Evolutionary conservation across 2,888 invertebrate genomes (phyloP), one percentile per base, ranked within the genome.

Genomic region (Drosophila limbata): DNA sequence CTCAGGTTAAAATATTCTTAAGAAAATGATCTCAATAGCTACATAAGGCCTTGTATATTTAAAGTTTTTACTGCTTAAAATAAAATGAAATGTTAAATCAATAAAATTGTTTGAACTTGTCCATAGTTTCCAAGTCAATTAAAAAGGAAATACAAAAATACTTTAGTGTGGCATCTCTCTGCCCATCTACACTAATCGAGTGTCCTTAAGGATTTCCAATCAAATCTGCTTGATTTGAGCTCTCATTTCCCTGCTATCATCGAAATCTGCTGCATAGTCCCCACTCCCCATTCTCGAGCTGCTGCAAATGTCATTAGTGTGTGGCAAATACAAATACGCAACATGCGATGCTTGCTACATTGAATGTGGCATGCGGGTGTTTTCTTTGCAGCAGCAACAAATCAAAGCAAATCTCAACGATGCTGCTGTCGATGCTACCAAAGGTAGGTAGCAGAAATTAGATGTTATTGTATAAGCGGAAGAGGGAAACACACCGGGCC

Each of bases 401-500:
- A 82, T 77, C 85, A 73, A 69, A 56, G 84, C 64, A 63, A 81
- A 79, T 76, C 64, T 81, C 64, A 68, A 59, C 66, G 79, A 65
- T 35, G 57, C 56, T 50, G 76, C 15, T 15, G 59, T 33, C 11
- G 19, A 68, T 63, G 83, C 72, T 69, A 64, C 42, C 66, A 42
- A 53, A 56, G 45, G 73, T 84, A 84, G 84, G 84, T 84, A 81
- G 84, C 69, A 66, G 71, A 89, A 84, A 90, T 86, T 86, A 87
- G 81, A 90, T 87, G 88, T 86, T 89, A 89, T 87, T 90, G 90
- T 87, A 82, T 88, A 81, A 81, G 81, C 73, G 77, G 81, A 80
- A 81, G 79, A 79, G 81, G 68, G 72, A 87, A 85, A 79, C 88
- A 86, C 87, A 88, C 90, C 87, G 90, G 87, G 90, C 87, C 90